Evolutionary conservation across 92 coral and sea anemone genomes (phyloP).

Genomic region (Porites rus): DNA sequence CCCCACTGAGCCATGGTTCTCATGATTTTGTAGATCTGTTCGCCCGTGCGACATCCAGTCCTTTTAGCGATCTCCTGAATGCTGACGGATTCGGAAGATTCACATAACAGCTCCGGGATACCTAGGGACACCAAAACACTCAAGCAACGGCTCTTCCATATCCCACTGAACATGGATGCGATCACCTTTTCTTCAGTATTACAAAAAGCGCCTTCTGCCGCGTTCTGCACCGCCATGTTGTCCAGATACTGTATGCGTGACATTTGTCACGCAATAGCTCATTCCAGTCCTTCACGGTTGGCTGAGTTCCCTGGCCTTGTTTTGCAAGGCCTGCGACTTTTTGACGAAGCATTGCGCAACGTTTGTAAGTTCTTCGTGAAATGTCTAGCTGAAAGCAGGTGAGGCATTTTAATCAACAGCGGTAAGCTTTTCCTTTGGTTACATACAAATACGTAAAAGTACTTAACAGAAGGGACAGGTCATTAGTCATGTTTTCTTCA

Average conservation of each 20-base stretch:
- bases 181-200: conserved; percentile 7
- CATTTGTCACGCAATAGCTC: not conserved
- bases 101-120: conserved; percentile 57
- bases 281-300: not conserved
- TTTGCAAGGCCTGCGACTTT: no score
- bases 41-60: conserved; percentile 46
- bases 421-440: no score
- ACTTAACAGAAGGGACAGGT: no score
- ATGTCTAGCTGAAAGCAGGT: no score
- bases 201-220: not conserved
- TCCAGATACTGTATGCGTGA: not conserved
- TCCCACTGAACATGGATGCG: conserved; percentile 51
- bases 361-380: no score
- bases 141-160: conserved; percentile 70
- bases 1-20: conserved; percentile 70
- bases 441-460: no score
- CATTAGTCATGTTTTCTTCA: no score
- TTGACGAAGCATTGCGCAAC: no score
- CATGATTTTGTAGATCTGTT: conserved; percentile 49
- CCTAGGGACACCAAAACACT: conserved; percentile 40
- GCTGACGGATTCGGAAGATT: conserved; percentile 4
- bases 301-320: not conserved
- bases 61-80: conserved; percentile 41
- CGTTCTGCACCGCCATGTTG: not conserved
- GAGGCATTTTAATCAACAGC: no score